Base-by-base conservation (phyloP, 2,888 invertebrate species). In the Chironomus riparius region DNA sequence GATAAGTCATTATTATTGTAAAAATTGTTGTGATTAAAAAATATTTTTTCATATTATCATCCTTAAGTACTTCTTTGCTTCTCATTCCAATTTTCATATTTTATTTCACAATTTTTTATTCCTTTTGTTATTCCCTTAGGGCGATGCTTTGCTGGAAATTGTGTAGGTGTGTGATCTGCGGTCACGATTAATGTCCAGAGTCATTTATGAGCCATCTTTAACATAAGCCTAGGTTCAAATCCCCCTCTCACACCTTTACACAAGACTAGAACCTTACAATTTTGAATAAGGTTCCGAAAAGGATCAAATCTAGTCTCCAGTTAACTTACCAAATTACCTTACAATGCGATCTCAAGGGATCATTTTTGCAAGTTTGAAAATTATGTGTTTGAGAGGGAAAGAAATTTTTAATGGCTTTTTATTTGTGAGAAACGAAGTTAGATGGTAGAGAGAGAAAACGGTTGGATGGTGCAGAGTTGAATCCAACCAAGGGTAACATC, bases 1-100 rank as follows among this genome's bases (percentile, higher is more conserved):
- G 74, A 74, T 74, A 74, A 74, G 74, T 74, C 74, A 74, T 74
- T 74, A 74, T 74, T 74, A 74, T 74, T 65, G 24, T 65, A 65
- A 65, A 65, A 65, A 22, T 68, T 68, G 68, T 47, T 74, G 74
- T 68, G 74, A 74, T 74, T 74, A 74, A 73, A 61, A 73, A 74
- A 74, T 62, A 74, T 74, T 62, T 74, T 74, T 38, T 28, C 74
- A 47, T 74, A 74, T 74, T 74, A 74, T 74, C 74, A 68, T 74
- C 47, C 74, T 74, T 68, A 74, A 74, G 74, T 68, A 48, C 74
- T 74, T 73, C 38, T 38, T 38, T 10, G 38, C 38, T 38, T 38
- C 38, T 38, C 38, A 38, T 38, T 38, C 38, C 38, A 38, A 38
- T 38, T 38, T 38, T 38, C 38, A 38, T 38, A 38, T 38, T 38